These are phyloP conservation scores for Lagorchestes hirsutus DNA, from an alignment of 2,797 vertebrate species.

Conservation along the genomic window DNA sequence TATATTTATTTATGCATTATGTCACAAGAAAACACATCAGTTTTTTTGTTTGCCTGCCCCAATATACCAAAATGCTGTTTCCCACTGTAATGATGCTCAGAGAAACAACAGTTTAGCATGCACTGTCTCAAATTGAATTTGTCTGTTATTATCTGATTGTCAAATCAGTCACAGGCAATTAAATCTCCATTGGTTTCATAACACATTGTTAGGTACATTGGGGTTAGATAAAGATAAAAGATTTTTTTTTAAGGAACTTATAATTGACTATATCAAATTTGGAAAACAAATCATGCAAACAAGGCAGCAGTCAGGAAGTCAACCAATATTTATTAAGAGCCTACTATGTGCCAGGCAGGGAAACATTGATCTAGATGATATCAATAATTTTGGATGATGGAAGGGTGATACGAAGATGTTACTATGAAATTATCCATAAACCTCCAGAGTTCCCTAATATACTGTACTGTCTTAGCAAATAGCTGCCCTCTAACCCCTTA, in stretches of 20 bases:
- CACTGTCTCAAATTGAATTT: neutral
- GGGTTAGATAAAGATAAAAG: neutral
- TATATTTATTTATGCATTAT: slow-evolving; percentile 25
- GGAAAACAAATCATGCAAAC: neutral
- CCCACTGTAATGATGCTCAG: neutral
- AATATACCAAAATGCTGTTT: neutral
- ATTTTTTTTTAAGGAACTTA: neutral
- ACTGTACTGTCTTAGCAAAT: neutral
- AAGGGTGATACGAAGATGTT: neutral
- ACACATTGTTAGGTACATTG: neutral
- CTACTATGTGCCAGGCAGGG: neutral
- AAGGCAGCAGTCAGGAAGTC: neutral
- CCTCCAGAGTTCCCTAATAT: neutral
- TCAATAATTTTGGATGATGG: neutral
- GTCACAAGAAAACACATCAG: neutral
- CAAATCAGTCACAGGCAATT: neutral
- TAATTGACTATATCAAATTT: neutral
- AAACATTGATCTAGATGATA: neutral
- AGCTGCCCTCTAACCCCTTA: neutral
- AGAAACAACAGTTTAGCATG: slow-evolving; percentile 11
- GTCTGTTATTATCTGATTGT: neutral
- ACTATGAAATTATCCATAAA: neutral
- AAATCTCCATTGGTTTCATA: neutral
- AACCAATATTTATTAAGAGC: neutral
- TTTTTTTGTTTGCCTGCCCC: neutral